Evolutionary conservation across 1,140 invertebrate species (phyloP).

Genomic region (Hyphantria cunea): DNA sequence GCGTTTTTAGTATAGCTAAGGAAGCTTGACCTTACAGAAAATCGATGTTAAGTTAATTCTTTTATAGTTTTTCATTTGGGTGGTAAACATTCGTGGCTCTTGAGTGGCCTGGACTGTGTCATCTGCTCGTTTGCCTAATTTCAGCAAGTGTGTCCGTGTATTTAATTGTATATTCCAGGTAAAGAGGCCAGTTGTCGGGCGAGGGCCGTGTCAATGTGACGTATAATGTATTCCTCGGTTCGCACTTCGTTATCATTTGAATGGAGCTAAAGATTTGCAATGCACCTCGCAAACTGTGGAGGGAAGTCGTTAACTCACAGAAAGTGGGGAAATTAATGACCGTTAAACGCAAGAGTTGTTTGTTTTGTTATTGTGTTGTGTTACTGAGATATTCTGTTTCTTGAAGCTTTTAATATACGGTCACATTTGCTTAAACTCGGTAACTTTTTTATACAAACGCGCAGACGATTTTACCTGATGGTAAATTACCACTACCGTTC

Average conservation of each 20-base stretch:
- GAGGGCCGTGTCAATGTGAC: slow-evolving; percentile 1
- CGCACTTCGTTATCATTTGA: slow-evolving; percentile 32
- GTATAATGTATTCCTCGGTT: slow-evolving; percentile 24
- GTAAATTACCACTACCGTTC: too few relatives aligned
- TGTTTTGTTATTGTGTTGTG: background rate
- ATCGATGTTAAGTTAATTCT: too few relatives aligned
- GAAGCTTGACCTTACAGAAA: too few relatives aligned
- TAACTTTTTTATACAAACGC: too few relatives aligned
- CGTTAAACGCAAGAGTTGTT: background rate
- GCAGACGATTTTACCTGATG: too few relatives aligned
- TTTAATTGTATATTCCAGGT: slow-evolving; percentile 1
- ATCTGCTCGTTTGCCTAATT: too few relatives aligned
- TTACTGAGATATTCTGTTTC: slow-evolving; percentile 1
- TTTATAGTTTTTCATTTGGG: too few relatives aligned
- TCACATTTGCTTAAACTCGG: background rate
- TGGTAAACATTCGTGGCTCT: too few relatives aligned
- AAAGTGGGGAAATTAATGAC: slow-evolving; percentile 33
- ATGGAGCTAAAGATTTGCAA: slow-evolving; percentile 33
- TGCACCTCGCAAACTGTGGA: slow-evolving; percentile 21
- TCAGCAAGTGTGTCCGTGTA: too few relatives aligned
- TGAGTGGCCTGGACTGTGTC: too few relatives aligned
- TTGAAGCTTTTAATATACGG: background rate
- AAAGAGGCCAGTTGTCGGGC: slow-evolving; percentile 13
- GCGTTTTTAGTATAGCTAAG: too few relatives aligned
- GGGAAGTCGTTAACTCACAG: slow-evolving; percentile 37